phyloP scores from a whole-genome alignment of 2,113 vertebrate species.

The Hippocampus mohnikei region DNA sequence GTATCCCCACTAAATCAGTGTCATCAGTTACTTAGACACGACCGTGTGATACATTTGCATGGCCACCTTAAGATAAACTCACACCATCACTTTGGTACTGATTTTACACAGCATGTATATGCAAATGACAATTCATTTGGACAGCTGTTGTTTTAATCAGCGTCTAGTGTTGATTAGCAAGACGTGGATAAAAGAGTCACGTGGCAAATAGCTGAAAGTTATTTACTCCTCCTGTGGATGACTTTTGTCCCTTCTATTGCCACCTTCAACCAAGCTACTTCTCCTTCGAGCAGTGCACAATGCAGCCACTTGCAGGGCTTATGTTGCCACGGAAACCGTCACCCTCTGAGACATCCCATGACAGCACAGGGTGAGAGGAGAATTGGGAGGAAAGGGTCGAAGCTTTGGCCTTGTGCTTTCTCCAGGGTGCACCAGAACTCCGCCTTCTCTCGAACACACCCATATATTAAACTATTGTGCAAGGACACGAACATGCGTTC shows the following conservation, averaged over 20 bases:
- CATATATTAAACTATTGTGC: conserved; percentile 11
- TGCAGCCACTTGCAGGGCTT: conserved; percentile 51
- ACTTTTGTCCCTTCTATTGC: conserved; percentile 28
- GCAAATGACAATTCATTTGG: conserved; percentile 67
- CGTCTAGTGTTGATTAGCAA: conserved; percentile 63
- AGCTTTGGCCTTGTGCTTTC: conserved; percentile 44
- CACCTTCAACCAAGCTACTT: conserved; percentile 40
- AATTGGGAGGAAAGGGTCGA: conserved; percentile 29
- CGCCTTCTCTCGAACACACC: conserved; percentile 36
- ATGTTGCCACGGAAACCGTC: conserved; percentile 70
- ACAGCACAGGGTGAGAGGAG: conserved; percentile 53
- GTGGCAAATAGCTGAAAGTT: conserved; percentile 55
- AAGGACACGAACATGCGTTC: background rate
- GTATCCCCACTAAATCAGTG: conserved; percentile 56
- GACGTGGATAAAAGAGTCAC: conserved; percentile 26
- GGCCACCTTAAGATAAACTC: conserved; percentile 58
- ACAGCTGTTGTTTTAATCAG: conserved; percentile 64
- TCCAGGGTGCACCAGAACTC: conserved; percentile 45
- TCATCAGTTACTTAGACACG: conserved; percentile 61
- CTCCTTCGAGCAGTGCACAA: conserved; percentile 48
- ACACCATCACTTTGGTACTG: conserved; percentile 55
- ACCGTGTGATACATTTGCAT: conserved; percentile 58
- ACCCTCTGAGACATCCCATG: conserved; percentile 67
- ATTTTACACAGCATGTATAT: conserved; percentile 70
- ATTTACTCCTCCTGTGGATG: conserved; percentile 51